phyloP scores from a whole-genome alignment of 2,797 vertebrate genomes.

The Prunella strophiata region DNA sequence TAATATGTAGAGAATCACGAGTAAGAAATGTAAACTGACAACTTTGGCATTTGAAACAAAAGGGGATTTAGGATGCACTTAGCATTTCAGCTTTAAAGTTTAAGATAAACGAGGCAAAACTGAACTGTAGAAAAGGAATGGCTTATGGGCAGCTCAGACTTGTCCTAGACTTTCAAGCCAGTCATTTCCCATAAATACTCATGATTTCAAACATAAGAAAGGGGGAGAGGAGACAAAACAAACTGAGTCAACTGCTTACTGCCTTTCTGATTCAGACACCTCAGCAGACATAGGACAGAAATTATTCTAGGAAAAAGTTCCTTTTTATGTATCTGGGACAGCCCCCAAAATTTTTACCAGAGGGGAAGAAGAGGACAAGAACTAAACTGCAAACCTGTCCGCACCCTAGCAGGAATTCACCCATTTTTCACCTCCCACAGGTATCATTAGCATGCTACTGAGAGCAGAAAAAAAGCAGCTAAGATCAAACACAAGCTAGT shows the following conservation, averaged over 20 bases:
- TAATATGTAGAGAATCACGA: background rate
- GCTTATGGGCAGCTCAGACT: constrained; percentile 44
- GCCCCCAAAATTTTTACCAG: constrained; percentile 55
- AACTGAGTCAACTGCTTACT: constrained; percentile 56
- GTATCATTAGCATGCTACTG: constrained; percentile 62
- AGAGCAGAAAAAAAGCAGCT: constrained; percentile 33
- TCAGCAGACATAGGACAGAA: constrained; percentile 44
- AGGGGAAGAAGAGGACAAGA: constrained; percentile 57
- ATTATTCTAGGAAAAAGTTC: constrained; percentile 50
- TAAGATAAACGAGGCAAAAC: background rate
- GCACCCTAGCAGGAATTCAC: constrained; percentile 59
- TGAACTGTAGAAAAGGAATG: background rate
- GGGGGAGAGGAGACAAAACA: constrained; percentile 46
- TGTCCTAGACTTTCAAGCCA: constrained; percentile 23
- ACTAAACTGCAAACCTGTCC: constrained; percentile 37
- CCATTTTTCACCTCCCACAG: constrained; percentile 64
- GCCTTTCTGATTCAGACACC: constrained; percentile 62
- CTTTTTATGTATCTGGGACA: constrained; percentile 56
- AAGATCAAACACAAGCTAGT: constrained; percentile 54
- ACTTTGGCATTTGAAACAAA: constrained; percentile 3
- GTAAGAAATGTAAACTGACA: background rate
- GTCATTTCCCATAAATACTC: constrained; percentile 57
- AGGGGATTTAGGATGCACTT: background rate
- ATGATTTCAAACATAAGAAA: constrained; percentile 51
- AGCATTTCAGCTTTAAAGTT: background rate